Percentiles rank a stretch among this genome's conserved stretches.
phyloP scores from a whole-genome alignment of 2,797 vertebrate species.

The Enteromius unitaeniatus region DNA sequence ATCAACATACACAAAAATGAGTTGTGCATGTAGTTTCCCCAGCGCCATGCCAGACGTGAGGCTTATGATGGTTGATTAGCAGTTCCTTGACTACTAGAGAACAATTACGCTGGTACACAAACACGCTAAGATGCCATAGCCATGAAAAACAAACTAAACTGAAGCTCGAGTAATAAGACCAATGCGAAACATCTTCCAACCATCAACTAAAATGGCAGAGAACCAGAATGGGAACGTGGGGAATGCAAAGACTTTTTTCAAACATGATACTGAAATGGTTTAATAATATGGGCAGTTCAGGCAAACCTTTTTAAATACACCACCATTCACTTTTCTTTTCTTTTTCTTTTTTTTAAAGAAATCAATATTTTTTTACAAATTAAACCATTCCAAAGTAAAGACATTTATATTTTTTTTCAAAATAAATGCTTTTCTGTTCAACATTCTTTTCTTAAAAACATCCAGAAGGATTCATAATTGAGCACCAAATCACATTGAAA shows the following conservation, averaged over 20 bases:
- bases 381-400: background rate
- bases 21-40: slow-evolving; percentile 31
- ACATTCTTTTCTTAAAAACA: background rate
- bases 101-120: slow-evolving; percentile 64
- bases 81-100: slow-evolving; percentile 75
- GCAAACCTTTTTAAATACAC: background rate
- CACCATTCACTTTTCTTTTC: background rate
- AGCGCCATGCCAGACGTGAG: slow-evolving; percentile 66
- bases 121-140: slow-evolving; percentile 48
- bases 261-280: slow-evolving; percentile 32
- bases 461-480: background rate
- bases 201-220: slow-evolving; percentile 77
- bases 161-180: slow-evolving; percentile 75
- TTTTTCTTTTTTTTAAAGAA: background rate
- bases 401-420: background rate
- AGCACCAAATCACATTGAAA: background rate
- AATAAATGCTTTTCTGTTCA: background rate
- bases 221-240: slow-evolving; percentile 67
- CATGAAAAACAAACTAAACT: slow-evolving; percentile 60
- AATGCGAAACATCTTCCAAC: slow-evolving; percentile 76
- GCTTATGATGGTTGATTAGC: slow-evolving; percentile 83
- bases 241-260: slow-evolving; percentile 57
- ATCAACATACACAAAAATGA: slow-evolving; percentile 35
- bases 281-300: background rate
- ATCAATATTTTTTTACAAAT: background rate